These are phyloP conservation scores for Phyllopteryx taeniolatus DNA, from an alignment of 2,113 vertebrate genomes.

Conservation along the genomic window DNA sequence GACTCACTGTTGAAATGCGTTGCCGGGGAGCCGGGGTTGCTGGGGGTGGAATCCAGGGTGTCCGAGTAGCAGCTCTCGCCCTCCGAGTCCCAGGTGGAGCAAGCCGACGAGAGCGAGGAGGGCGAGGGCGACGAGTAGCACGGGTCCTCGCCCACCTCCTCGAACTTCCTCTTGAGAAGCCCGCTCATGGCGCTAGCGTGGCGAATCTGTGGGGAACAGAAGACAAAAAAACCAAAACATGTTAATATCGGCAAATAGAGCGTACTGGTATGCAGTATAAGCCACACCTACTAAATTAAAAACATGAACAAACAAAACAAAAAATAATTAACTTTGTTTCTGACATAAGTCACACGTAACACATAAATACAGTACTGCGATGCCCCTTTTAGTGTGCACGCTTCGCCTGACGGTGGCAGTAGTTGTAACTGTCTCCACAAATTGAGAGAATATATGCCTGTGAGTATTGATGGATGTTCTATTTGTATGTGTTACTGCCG, in stretches of 20 bases:
- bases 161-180: constrained; percentile 91
- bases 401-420: neutral
- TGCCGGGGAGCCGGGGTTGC: constrained; percentile 70
- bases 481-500: neutral
- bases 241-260: neutral
- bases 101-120: constrained; percentile 81
- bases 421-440: neutral
- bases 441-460: neutral
- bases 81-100: constrained; percentile 85
- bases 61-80: constrained; percentile 82
- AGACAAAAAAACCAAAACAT: too few species aligned
- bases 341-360: too few species aligned
- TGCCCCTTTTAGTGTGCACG: too few species aligned
- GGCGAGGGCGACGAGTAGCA: constrained; percentile 86
- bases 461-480: neutral
- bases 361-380: neutral
- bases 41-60: constrained; percentile 74
- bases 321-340: too few species aligned
- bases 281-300: too few species aligned
- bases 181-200: constrained; percentile 82
- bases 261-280: too few species aligned
- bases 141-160: constrained; percentile 87
- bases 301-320: too few species aligned
- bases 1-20: constrained; percentile 84
- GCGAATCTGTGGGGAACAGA: constrained; percentile 65